A percentile compares a stretch with the other conserved stretches of the same genome.
These are phyloP conservation scores for Lepus americanus DNA, from an alignment of 2,113 vertebrate genomes.

Conservation along the genomic window DNA sequence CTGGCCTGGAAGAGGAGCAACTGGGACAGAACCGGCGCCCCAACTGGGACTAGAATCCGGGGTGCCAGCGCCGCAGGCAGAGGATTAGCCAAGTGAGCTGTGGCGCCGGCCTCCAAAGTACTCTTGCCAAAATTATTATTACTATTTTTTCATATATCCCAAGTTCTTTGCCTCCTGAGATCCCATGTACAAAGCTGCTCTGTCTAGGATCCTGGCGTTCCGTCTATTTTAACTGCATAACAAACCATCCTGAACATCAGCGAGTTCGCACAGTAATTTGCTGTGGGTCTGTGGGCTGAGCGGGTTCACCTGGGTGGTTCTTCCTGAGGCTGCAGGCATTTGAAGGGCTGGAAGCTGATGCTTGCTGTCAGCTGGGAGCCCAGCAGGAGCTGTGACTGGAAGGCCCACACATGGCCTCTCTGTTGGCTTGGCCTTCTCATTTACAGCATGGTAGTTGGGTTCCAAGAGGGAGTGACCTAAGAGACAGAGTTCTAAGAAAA, in stretches of 20 bases:
- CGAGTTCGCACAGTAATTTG: background rate
- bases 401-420: background rate
- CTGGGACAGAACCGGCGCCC: no score
- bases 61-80: fast-evolving
- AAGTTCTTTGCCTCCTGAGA: background rate
- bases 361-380: background rate
- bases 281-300: background rate
- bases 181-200: background rate
- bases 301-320: background rate
- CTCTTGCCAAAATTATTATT: background rate
- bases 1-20: no score
- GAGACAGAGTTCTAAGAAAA: background rate
- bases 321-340: background rate
- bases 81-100: no score
- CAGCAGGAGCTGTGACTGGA: background rate
- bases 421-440: background rate
- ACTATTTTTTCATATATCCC: background rate
- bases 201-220: background rate
- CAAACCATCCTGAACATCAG: background rate
- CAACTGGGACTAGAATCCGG: no score
- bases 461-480: background rate
- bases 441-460: background rate
- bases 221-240: background rate
- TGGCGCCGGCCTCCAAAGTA: background rate
- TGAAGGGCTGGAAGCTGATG: background rate